Conservation (phyloP, 1,140 invertebrate genomes). For the Leptinotarsa lineolata region DNA sequence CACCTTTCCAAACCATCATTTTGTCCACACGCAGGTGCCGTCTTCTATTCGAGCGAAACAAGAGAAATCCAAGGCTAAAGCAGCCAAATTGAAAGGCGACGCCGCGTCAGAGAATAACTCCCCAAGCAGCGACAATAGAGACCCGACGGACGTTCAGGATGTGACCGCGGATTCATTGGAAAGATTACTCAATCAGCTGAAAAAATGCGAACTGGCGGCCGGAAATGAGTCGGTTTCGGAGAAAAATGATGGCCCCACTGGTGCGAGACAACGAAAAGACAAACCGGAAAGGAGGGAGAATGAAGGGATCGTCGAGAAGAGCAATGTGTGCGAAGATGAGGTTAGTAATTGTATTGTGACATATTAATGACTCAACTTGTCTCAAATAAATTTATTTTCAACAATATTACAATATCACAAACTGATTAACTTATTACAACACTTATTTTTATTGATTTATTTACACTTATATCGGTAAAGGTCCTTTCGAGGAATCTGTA, state of each 20-base stretch:
- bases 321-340: neutral
- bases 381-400: no score
- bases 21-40: conserved; percentile 15
- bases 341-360: neutral
- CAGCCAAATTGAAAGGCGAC: neutral
- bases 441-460: no score
- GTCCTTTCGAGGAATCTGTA: no score
- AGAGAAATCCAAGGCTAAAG: conserved; percentile 19
- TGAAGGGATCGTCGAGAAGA: neutral
- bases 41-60: conserved; percentile 30
- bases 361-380: no score
- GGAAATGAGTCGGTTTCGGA: neutral
- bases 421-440: no score
- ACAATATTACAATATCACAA: no score
- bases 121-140: neutral
- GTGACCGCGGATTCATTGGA: conserved; percentile 33
- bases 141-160: neutral
- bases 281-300: neutral
- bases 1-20: no score
- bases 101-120: neutral
- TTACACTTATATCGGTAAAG: no score
- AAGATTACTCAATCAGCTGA: conserved; percentile 36
- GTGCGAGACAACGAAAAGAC: neutral
- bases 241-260: neutral
- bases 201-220: conserved; percentile 34